Base-by-base conservation (phyloP, 2,888 invertebrate species). In the Diogma glabrata region DNA sequence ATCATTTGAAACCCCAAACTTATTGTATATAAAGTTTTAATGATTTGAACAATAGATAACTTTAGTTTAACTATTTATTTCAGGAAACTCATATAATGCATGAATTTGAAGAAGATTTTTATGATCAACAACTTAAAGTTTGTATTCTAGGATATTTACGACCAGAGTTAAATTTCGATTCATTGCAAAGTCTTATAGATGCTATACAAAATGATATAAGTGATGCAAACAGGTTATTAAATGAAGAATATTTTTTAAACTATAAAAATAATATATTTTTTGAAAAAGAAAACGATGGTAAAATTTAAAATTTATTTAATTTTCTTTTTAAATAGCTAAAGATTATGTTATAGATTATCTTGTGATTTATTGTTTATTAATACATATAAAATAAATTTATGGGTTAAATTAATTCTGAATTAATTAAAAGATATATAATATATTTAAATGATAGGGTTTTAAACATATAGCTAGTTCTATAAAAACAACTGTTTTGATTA, bases 31-130 rank as follows among this genome's bases (percentile, higher is more conserved):
- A n/a, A n/a, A n/a, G n/a, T n/a, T n/a, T n/a, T n/a, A n/a, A n/a
- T n/a, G n/a, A n/a, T n/a, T n/a, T n/a, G n/a, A n/a, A n/a, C n/a
- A n/a, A n/a, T n/a, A n/a, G 19, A 19, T 40, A 20, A n/a, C 40
- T 40, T 16, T 3, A 36, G 17, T 6, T 17, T 36, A 14, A 6
- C 36, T 23, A n/a, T 45, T 45, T 23, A 19, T 10, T 10, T 50
- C 71, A 89, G 89, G 96, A 97, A 75, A 88, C 93, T 0, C 93
- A 97, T 64, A 80, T 97, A 47, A 72, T 97, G 57, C 84, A 95
- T 62, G 71, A 81, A 54, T 95, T 87, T 64, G 74, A 80, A 23
- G 64, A 74, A 40, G 95, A 96, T 69, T 89, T 97, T 61, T 97
- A 97, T 71, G 94, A 87, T 1, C 75, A 82, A 43, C 65, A 72